Evolutionary conservation across 2,113 vertebrate species (phyloP), one percentile per base, ranked within the genome.

Genomic region (Vicugna pacos): DNA sequence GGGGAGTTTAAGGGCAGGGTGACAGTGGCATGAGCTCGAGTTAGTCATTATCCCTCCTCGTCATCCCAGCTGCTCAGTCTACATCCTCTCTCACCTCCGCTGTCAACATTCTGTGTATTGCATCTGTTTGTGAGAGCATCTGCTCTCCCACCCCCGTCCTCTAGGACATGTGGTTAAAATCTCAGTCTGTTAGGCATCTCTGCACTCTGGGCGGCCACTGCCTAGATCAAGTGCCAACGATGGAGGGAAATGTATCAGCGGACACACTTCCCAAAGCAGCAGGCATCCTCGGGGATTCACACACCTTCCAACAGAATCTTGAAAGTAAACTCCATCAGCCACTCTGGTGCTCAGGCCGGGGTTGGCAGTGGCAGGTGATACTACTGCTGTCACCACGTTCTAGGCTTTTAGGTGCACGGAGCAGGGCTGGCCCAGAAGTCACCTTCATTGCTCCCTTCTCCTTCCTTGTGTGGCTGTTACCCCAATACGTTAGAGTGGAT

Each of bases 401-500:
- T 16, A 73, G 50, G 16, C 38, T 22, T 64, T 16, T 48, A 73
- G 54, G 12, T 17, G 8, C 52, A 3, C 1, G 4, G 16, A 30
- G 52, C n/a, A 26, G 5, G 22, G 30, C 35, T 19, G 69, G 10
- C 60, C n/a, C 30, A 30, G 52, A 46, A 52, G 16, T 16, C 64
- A 4, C 64, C 42, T 52, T 67, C 26, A 0, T 56, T 30, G 76
- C 50, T 11, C 20, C 60, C 67, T 6, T 28, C 38, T 77, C 46
- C 70, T 56, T 83, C 35, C 69, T 54, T 20, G 4, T 1, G 0
- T 20, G 56, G 56, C 83, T 58, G 6, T 52, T 54, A 42, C 26
- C 54, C 65, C 32, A 60, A 1, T 1, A 4, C 2, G 2, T 50
- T 22, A n/a, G 8, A 9, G 3, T 32, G 50, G 42, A 6, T n/a